phyloP scores from a whole-genome alignment of 2,888 invertebrate genomes.

The Tenthredo distinguenda region DNA sequence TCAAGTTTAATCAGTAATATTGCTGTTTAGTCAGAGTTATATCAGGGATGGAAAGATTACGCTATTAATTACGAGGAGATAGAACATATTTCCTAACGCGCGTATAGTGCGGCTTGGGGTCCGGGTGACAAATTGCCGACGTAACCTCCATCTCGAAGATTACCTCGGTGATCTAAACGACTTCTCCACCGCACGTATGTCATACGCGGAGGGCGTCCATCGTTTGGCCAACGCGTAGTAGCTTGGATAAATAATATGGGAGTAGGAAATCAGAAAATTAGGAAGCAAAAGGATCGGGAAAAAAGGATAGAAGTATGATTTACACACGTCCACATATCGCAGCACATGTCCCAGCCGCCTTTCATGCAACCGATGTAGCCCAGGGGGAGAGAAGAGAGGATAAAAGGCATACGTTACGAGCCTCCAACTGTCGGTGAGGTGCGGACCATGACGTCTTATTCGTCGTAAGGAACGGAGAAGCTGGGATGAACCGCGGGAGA shows the following conservation, averaged over 20 bases:
- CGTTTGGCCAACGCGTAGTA: background rate
- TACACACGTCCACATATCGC: constrained; percentile 38
- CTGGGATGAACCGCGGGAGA: constrained; percentile 44
- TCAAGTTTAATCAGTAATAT: constrained; percentile 23
- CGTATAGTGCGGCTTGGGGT: background rate
- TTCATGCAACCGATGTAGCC: constrained; percentile 33
- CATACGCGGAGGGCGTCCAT: background rate
- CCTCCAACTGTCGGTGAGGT: constrained; percentile 40
- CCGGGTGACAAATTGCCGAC: constrained; percentile 51
- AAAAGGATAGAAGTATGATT: constrained; percentile 48
- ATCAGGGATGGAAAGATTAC: background rate
- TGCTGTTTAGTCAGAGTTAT: background rate
- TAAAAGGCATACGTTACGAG: constrained; percentile 28
- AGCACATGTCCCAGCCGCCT: constrained; percentile 43
- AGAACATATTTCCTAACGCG: constrained; percentile 16
- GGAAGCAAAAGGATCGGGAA: constrained; percentile 16
- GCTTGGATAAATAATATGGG: constrained; percentile 3
- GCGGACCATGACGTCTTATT: constrained; percentile 42
- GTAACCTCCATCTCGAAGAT: constrained; percentile 51
- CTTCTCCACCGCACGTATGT: constrained; percentile 25
- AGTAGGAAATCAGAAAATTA: constrained; percentile 52
- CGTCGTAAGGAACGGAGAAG: constrained; percentile 17
- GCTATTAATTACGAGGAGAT: constrained; percentile 28
- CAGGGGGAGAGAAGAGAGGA: constrained; percentile 4
- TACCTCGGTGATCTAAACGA: constrained; percentile 48